Conservation (phyloP, 2,888 invertebrate species). For the Sinodicranocentrus sp. region DNA sequence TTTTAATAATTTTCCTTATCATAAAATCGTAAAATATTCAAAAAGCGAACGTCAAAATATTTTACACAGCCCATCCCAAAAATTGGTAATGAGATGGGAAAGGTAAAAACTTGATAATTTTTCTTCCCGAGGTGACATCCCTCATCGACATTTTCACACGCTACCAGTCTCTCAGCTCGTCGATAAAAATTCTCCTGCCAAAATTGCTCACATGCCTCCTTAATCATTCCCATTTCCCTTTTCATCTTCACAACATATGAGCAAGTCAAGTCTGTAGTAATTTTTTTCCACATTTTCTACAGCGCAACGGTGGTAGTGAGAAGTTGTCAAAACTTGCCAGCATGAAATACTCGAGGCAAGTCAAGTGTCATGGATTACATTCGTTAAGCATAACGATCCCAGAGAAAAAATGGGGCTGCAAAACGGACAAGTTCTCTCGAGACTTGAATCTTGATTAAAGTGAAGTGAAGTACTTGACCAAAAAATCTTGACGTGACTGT, state of each 20-base stretch:
- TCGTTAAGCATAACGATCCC: background rate
- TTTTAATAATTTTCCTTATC: no score
- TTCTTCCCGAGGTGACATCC: constrained; percentile 38
- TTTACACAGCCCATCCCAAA: no score
- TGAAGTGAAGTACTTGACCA: constrained; percentile 49
- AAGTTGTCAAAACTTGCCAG: constrained; percentile 68
- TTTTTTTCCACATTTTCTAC: background rate
- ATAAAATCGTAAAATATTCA: no score
- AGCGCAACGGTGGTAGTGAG: constrained; percentile 54
- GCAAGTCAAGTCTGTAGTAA: background rate
- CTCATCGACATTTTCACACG: constrained; percentile 59
- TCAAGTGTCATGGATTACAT: constrained; percentile 48
- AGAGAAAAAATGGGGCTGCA: constrained; percentile 3
- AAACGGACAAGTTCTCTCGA: constrained; percentile 21
- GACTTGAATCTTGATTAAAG: constrained; percentile 54
- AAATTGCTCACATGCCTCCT: constrained; percentile 46
- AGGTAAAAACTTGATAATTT: constrained; percentile 46
- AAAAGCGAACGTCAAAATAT: no score
- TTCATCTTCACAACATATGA: background rate
- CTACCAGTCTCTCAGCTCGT: constrained; percentile 14
- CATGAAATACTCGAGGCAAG: constrained; percentile 62
- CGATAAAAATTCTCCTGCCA: constrained; percentile 11
- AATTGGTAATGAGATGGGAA: background rate
- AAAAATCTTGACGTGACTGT: constrained; percentile 28
- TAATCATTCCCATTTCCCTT: constrained; percentile 31